phyloP scores from a whole-genome alignment of 2,888 invertebrate species.

The Agrochola lota region DNA sequence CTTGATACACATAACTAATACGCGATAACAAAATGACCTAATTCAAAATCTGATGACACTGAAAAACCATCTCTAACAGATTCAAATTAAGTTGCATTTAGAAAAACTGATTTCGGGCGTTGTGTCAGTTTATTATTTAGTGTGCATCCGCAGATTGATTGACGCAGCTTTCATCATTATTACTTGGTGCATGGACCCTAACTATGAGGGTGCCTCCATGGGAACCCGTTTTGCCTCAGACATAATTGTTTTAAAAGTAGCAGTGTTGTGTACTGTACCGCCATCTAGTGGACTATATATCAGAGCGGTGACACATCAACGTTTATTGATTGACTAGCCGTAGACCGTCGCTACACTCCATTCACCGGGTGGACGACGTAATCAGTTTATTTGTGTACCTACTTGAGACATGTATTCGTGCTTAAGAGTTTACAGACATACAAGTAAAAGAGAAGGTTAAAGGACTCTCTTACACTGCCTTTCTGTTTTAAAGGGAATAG shows the following conservation, averaged over 20 bases:
- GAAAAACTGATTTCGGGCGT: conserved; percentile 10
- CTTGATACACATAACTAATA: conserved; percentile 16
- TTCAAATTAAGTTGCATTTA: conserved; percentile 10
- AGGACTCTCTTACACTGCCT: neutral
- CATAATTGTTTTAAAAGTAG: conserved; percentile 48
- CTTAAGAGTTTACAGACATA: neutral
- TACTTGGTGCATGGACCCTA: conserved; percentile 28
- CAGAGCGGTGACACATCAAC: conserved; percentile 14
- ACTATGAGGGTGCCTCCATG: conserved; percentile 45
- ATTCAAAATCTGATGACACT: neutral
- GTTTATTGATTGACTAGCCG: conserved; percentile 39
- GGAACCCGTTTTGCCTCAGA: conserved; percentile 43
- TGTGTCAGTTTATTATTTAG: conserved; percentile 9
- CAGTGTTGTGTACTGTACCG: conserved; percentile 13
- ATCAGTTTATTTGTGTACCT: conserved; percentile 15
- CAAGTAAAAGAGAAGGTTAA: neutral
- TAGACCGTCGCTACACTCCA: conserved; percentile 4
- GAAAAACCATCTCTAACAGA: conserved; percentile 23
- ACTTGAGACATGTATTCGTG: conserved; percentile 12
- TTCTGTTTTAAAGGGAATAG: neutral
- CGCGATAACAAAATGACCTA: neutral
- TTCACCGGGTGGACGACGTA: neutral
- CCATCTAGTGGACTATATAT: conserved; percentile 29
- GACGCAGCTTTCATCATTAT: conserved; percentile 51
- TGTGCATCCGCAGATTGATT: conserved; percentile 43